Evolutionary conservation across 2,797 vertebrate genomes (phyloP), one percentile per base, ranked within the genome.

Genomic region (Gymnodraco acuticeps): DNA sequence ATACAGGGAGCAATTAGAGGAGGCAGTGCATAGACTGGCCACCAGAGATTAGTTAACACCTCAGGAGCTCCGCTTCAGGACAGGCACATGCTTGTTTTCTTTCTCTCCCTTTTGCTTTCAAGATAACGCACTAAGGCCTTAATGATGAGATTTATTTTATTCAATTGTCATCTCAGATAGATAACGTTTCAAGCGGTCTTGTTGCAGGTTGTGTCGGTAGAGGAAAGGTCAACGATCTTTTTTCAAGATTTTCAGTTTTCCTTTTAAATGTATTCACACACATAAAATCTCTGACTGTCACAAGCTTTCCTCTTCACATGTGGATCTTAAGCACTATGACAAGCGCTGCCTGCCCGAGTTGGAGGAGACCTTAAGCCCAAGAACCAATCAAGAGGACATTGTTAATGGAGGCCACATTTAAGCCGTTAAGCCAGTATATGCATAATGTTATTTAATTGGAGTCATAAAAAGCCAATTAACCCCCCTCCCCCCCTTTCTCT

Each of bases 1-100:
- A 96, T 95, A 94, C 95, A 94, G 95, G 95, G 96, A 96, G 95
- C 96, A 96, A 97, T 96, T 96, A 96, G 94, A 96, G 96, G 93
- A 96, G 96, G 94, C 94, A 96, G 95, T 95, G 91, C 94, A 94
- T 93, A 93, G 94, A 96, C 96, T 95, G 95, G 96, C 95, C 95
- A 95, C 94, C 80, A 81, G 95, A 96, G 95, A 96, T 96, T 95
- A 95, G 94, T 95, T 96, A 95, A 96, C 96, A 97, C 95, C 95
- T 96, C 93, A 95, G 91, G 95, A 96, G 95, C 92, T 64, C 77
- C 83, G 95, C 90, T 94, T 93, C 93, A 95, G 95, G 96, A 96
- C 93, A 93, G 95, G 95, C 95, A 93, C 93, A 90, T 90, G 88
- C 93, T 93, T 91, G 90, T 93, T 93, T 95, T 95, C 90, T 90